A percentile compares a stretch with the other conserved stretches of the same genome.
phyloP scores from a whole-genome alignment of 2,888 invertebrate genomes.

The Phlogophora meticulosa region DNA sequence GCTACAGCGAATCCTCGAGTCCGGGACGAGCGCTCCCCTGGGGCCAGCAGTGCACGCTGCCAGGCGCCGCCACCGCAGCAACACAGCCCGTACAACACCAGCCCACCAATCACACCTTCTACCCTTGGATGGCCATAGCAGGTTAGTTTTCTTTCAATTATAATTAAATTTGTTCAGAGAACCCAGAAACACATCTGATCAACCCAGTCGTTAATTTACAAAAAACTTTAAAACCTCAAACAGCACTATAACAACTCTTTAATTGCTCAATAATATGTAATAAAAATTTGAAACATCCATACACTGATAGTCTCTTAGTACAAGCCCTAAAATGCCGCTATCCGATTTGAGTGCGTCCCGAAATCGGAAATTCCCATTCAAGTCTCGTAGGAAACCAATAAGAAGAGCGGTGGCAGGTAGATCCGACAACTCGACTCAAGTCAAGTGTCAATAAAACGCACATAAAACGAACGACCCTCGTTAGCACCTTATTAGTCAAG shows the following conservation, averaged over 20 bases:
- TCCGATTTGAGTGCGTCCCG: slow-evolving; percentile 43
- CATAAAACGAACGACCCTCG: slow-evolving; percentile 88
- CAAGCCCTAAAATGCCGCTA: slow-evolving; percentile 83
- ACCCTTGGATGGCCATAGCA: slow-evolving; percentile 99
- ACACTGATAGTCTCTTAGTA: slow-evolving; percentile 44
- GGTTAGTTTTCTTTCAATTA: slow-evolving; percentile 92
- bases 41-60: slow-evolving; percentile 97
- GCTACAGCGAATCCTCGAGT: slow-evolving; percentile 96
- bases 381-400: slow-evolving; percentile 82
- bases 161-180: slow-evolving; percentile 40
- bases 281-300: slow-evolving; percentile 70
- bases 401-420: slow-evolving; percentile 78
- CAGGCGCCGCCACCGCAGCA: slow-evolving; percentile 95
- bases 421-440: slow-evolving; percentile 73
- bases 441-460: slow-evolving; percentile 88
- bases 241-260: slow-evolving; percentile 60
- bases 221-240: slow-evolving; percentile 48
- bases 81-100: slow-evolving; percentile 97
- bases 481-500: slow-evolving; percentile 87
- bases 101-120: slow-evolving; percentile 97
- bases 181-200: slow-evolving; percentile 31
- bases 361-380: slow-evolving; percentile 66
- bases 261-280: slow-evolving; percentile 69
- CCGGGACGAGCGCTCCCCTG: slow-evolving; percentile 95
- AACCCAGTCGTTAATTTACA: slow-evolving; percentile 55